Base-by-base conservation (phyloP, 1,140 invertebrate genomes). In the Macrocentrus cingulum region DNA sequence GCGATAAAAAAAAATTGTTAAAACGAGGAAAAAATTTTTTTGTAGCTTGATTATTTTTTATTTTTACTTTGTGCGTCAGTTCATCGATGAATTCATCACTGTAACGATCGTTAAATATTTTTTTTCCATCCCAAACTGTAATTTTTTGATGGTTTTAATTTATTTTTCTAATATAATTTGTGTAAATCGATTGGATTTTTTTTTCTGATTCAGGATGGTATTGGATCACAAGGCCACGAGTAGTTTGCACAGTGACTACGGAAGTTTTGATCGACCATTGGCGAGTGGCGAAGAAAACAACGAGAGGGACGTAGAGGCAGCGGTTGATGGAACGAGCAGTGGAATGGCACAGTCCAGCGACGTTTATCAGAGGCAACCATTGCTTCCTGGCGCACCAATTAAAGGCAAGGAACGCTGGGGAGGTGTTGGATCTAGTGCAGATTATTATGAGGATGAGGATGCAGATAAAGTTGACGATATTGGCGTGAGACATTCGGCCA, bases 211-310 rank as follows among this genome's bases (percentile, higher is more conserved):
- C 66, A 83, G 82, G 76, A 83, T 83, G 82, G 81, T 83, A 75
- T 77, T 82, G 71, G 82, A 83, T 66, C 76, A 80, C 59, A 83
- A 83, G 68, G 75, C 71, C 53, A 76, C 74, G 60, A n/a, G n/a
- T n/a, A 77, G 71, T 66, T 62, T 80, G 61, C 81, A 82, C 59
- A 82, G 75, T 74, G 81, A 82, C 74, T 82, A 83, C 78, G 82
- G 81, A 67, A 83, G 81, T 68, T 81, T 82, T 62, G 78, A 79
- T 69, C 69, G 73, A 60, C 69, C 77, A 62, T 68, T 74, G 56
- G 72, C 67, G 23, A 68, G 68, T 51, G 74, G 65, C 34, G 72
- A 74, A 62, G 70, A 66, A 63, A 67, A 71, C n/a, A n/a, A n/a
- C 62, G 69, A 74, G 32, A 67, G 70, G 56, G 74, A 73, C 66